A percentile compares a stretch with the other conserved stretches of the same genome.
Evolutionary conservation across 37 sponge, comb jelly and placozoan genomes (phyloP).

Genomic region (Halichondria panicea): DNA sequence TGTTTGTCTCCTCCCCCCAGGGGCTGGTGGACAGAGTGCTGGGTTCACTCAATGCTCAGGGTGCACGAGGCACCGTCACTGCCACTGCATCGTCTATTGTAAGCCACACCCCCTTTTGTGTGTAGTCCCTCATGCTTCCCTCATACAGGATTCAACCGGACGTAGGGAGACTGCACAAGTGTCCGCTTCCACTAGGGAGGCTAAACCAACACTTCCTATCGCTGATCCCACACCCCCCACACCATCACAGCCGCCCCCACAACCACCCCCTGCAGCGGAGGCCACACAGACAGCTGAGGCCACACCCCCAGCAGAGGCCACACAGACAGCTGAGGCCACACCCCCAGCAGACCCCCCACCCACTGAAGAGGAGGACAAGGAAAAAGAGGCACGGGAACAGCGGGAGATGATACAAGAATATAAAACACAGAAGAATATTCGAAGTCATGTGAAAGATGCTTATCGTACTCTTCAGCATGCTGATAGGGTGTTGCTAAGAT

Average conservation of each 20-base stretch:
- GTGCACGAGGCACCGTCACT: too few relatives aligned
- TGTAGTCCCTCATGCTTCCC: too few relatives aligned
- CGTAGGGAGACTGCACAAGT: not conserved
- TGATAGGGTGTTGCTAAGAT: too few relatives aligned
- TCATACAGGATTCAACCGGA: slow-evolving; percentile 15
- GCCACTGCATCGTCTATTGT: too few relatives aligned
- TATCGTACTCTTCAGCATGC: too few relatives aligned
- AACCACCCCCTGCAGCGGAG: not conserved
- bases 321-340: not conserved
- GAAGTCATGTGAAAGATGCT: too few relatives aligned
- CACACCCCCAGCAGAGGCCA: not conserved
- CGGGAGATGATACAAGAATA: too few relatives aligned
- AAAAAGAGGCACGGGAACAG: not conserved
- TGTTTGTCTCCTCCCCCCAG: too few relatives aligned
- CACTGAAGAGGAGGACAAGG: not conserved
- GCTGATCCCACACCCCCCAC: not conserved
- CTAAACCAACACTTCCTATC: not conserved
- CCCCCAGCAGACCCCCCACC: not conserved
- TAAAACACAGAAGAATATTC: too few relatives aligned
- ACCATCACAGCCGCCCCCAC: not conserved
- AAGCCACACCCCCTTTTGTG: too few relatives aligned
- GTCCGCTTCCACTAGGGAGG: not conserved
- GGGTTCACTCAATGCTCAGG: too few relatives aligned
- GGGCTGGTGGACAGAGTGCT: too few relatives aligned
- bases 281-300: not conserved